Base-by-base conservation (phyloP, 2,797 vertebrate genomes). In the Sebastes matsubarae region DNA sequence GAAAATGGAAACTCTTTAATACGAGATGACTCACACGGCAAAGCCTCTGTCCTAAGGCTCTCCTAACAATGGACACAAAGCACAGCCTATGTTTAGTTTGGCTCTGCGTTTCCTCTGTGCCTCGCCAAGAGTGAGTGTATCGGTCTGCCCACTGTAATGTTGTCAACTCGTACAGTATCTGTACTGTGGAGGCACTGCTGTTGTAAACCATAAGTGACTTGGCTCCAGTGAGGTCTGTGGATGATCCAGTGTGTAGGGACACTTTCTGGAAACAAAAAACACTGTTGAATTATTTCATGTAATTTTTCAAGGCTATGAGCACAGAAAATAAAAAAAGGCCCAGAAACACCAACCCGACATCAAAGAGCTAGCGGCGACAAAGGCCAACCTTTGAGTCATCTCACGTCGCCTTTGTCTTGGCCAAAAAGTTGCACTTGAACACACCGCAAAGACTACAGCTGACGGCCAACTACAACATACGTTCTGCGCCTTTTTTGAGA, bases 1-100 rank as follows among this genome's bases (percentile, higher is more conserved):
- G 81, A 89, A 90, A 92, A 90, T 87, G 85, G 85, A 90, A 92
- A 92, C 86, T 91, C 87, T 89, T 84, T 76, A 88, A 90, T 77
- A 46, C 32, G 54, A 85, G 86, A 88, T 90, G 90, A 90, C 79
- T 91, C 87, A 88, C 81, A 85, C 34, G 50, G 87, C 77, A 83
- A 82, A 88, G 86, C 77, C 73, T 81, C 84, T 67, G 82, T 92
- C 87, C 82, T 77, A 22, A 72, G 79, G 79, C 91, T 81, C 61
- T 75, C 22, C 55, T 58, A 66, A 89, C 89, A 92, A 88, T 88
- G 82, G 85, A 88, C 83, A 91, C 87, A 88, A 91, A 90, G 83
- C 70, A 25, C 67, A 72, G 88, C 64, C 66, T 80, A 76, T 88
- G 86, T 90, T 93, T 84, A 77, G 69, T 85, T 88, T 87, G 88